Evolutionary conservation across 2,797 vertebrate species (phyloP).

Genomic region (Channallabes apus): DNA sequence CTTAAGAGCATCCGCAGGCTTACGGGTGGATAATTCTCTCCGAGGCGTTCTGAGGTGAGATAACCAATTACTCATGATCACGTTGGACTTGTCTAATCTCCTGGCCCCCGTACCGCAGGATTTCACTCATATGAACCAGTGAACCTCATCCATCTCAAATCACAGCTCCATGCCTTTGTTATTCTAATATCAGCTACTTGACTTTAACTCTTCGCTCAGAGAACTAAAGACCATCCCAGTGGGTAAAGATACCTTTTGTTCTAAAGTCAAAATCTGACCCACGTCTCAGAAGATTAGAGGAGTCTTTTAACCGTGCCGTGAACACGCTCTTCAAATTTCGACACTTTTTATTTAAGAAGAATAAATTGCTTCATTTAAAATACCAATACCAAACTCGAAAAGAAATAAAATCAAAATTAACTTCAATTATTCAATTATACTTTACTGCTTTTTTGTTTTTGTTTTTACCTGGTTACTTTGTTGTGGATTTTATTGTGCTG

Average conservation of each 20-base stretch:
- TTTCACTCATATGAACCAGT: constrained; percentile 70
- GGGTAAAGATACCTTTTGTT: constrained; percentile 37
- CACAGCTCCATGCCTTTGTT: constrained; percentile 69
- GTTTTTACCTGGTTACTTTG: background rate
- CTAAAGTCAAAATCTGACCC: constrained; percentile 50
- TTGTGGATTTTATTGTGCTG: background rate
- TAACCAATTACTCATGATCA: constrained; percentile 80
- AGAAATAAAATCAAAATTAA: background rate
- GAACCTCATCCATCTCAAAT: constrained; percentile 65
- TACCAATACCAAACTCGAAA: background rate
- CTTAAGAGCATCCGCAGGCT: constrained; percentile 74
- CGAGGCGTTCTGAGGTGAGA: constrained; percentile 74
- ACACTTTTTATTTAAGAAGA: background rate
- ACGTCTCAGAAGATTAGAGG: constrained; percentile 30
- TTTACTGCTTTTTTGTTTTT: background rate
- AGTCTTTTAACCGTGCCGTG: constrained; percentile 5
- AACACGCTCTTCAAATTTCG: background rate
- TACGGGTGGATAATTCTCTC: constrained; percentile 72
- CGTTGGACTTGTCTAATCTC: constrained; percentile 80
- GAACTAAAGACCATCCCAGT: constrained; percentile 64
- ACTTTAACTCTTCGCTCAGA: constrained; percentile 62
- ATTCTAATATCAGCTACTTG: constrained; percentile 74
- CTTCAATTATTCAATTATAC: background rate
- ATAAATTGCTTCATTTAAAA: background rate
- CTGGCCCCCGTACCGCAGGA: constrained; percentile 66